These are phyloP conservation scores for Macrostomum lignano DNA, from an alignment of 1,140 invertebrate genomes.

Conservation along the genomic window DNA sequence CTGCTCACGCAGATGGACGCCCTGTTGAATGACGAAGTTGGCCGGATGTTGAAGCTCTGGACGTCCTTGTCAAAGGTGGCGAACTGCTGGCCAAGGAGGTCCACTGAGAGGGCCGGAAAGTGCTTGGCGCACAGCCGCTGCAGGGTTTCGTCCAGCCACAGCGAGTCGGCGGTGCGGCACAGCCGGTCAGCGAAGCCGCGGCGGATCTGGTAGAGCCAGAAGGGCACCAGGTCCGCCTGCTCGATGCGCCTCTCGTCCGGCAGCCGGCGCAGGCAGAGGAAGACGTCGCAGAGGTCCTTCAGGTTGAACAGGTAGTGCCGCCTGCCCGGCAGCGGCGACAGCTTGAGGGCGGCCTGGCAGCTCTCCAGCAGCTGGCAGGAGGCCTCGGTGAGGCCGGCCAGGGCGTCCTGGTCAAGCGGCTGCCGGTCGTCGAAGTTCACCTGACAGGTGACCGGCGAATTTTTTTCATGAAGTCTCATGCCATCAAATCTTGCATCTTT, in stretches of 20 bases:
- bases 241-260: slow-evolving; percentile 21
- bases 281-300: slow-evolving; percentile 21
- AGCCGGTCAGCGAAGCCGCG: slow-evolving; percentile 19
- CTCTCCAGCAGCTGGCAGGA: slow-evolving; percentile 18
- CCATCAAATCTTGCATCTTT: too few species aligned
- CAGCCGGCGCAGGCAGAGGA: slow-evolving; percentile 20
- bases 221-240: slow-evolving; percentile 17
- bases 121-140: slow-evolving; percentile 10
- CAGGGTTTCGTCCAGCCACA: slow-evolving; percentile 20
- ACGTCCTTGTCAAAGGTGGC: neutral
- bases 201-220: slow-evolving; percentile 22
- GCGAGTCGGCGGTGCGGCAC: slow-evolving; percentile 14
- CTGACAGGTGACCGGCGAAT: too few species aligned
- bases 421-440: slow-evolving; percentile 16
- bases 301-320: slow-evolving; percentile 24
- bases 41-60: too few species aligned
- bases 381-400: slow-evolving; percentile 17
- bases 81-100: neutral
- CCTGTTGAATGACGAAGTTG: too few species aligned
- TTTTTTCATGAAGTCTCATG: too few species aligned
- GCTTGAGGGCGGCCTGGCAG: slow-evolving; percentile 16
- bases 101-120: neutral
- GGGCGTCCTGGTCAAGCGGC: slow-evolving; percentile 20
- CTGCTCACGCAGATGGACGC: too few species aligned
- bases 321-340: slow-evolving; percentile 18